Evolutionary conservation across 2,797 vertebrate genomes (phyloP).

Genomic region (Telmatherina bonti): DNA sequence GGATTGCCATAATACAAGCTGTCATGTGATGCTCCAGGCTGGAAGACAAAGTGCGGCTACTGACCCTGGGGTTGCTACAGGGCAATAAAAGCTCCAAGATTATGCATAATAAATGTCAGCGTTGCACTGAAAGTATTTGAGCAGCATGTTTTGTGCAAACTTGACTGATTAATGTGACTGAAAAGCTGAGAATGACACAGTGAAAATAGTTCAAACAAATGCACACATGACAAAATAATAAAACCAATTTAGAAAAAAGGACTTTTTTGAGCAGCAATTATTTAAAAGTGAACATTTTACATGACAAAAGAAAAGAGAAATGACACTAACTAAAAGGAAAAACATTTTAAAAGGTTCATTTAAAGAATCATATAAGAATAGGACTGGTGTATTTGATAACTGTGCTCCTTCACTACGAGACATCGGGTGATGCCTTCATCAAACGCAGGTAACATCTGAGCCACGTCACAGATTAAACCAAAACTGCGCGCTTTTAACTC

Average conservation of each 20-base stretch:
- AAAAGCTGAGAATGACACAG: not conserved
- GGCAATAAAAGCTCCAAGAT: too few relatives aligned
- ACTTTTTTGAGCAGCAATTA: not conserved
- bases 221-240: too few relatives aligned
- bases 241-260: not conserved
- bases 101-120: too few relatives aligned
- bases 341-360: too few relatives aligned
- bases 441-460: not conserved
- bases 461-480: conserved; percentile 18
- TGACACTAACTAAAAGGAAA: not conserved
- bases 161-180: not conserved
- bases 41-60: too few relatives aligned
- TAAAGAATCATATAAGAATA: not conserved
- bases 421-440: conserved; percentile 9
- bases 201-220: too few relatives aligned
- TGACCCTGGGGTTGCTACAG: too few relatives aligned
- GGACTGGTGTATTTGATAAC: not conserved
- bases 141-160: not conserved
- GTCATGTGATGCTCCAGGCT: too few relatives aligned
- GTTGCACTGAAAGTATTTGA: not conserved
- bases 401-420: not conserved
- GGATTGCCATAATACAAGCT: too few relatives aligned
- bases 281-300: not conserved
- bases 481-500: conserved; percentile 20
- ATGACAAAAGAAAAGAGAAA: not conserved